Base-by-base conservation (phyloP, 2,797 vertebrate species). In the Eutrigla gurnardus region DNA sequence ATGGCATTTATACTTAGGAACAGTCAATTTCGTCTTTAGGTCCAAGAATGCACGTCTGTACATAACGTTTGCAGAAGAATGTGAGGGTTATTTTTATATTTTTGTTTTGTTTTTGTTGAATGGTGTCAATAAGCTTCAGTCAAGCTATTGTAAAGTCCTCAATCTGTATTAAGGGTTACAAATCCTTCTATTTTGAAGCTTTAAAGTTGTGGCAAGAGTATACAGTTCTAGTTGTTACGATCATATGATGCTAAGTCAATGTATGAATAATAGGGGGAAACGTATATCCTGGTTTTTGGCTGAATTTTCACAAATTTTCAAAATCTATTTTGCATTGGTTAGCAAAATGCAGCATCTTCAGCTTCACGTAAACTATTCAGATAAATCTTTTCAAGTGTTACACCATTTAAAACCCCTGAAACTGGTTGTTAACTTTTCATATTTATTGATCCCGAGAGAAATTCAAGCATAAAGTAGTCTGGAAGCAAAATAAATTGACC, bases 1-100 rank as follows among this genome's bases (percentile, higher is more conserved):
- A 65, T 65, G 32, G 53, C 53, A 68, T 59, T 68, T 67, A 73
- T 45, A 82, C 81, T 80, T 80, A 82, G 71, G 71, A 80, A 53
- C 35, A 70, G 73, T 83, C 52, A 76, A 57, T 81, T 72, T 68
- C 57, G 52, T 70, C 61, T 63, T 40, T 46, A 59, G 64, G 42
- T 69, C 15, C 65, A 70, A 77, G 39, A 72, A 66, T 57, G 45
- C 54, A 58, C 53, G 39, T 75, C 61, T 54, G 62, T 69, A 52
- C 32, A 63, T 36, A 71, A 68, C 17, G 50, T 75, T 71, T 46
- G 39, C 18, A 58, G 35, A 63, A 63, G 39, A 67, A 65, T 47
- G 36, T 62, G 12, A 52, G 47, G 59, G n/a, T n/a, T n/a, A n/a
- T n/a, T n/a, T n/a, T n/a, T n/a, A n/a, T n/a, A n/a, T n/a, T n/a